A percentile compares a stretch with the other conserved stretches of the same genome.
Evolutionary conservation across 2,888 invertebrate genomes (phyloP).

Genomic region (Nymphalis polychloros): DNA sequence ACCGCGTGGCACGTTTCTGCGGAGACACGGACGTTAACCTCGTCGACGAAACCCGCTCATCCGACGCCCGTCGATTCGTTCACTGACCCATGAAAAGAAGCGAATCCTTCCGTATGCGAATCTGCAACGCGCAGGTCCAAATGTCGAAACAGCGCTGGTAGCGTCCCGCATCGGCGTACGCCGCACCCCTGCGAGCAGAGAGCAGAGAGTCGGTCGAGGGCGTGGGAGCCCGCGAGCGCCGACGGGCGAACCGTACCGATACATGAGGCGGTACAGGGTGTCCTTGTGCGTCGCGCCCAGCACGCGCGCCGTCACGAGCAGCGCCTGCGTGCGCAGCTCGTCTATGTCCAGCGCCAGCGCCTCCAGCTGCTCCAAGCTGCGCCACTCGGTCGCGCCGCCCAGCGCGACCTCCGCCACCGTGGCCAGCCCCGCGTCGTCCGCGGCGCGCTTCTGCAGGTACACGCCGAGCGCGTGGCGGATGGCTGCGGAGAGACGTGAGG

Average conservation of each 20-base stretch:
- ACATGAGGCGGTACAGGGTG: conserved; percentile 89
- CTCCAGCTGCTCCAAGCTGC: conserved; percentile 86
- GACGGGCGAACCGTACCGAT: conserved; percentile 58
- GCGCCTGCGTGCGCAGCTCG: conserved; percentile 91
- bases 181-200: conserved; percentile 80
- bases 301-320: conserved; percentile 93
- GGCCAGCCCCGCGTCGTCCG: conserved; percentile 82
- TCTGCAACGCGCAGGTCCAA: conserved; percentile 91
- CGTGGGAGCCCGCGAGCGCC: conserved; percentile 45
- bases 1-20: conserved; percentile 90
- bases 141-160: conserved; percentile 93
- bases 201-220: conserved; percentile 46
- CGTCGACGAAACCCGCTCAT: not conserved
- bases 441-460: conserved; percentile 46
- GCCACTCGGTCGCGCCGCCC: conserved; percentile 89
- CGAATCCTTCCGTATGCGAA: conserved; percentile 90
- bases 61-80: not conserved
- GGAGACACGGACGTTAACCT: not conserved
- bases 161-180: conserved; percentile 86
- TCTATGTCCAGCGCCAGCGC: conserved; percentile 90
- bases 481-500: not conserved
- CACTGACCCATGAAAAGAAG: conserved; percentile 76
- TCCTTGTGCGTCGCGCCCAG: conserved; percentile 93
- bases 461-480: conserved; percentile 37
- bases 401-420: conserved; percentile 77